Evolutionary conservation across 2,888 invertebrate species (phyloP).

Genomic region (Parnassius glacialis): DNA sequence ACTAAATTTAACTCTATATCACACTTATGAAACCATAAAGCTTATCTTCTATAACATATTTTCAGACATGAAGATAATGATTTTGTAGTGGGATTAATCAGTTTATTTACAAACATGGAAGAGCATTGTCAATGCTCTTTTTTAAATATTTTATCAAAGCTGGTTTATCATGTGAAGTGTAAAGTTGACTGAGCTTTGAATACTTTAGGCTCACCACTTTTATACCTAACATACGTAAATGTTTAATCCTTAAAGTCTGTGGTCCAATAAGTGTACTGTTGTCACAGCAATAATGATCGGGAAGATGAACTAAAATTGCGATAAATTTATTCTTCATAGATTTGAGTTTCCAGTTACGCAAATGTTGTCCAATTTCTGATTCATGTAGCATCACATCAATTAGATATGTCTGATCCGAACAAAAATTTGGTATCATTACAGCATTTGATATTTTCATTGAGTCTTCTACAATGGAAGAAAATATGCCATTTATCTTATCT

Average conservation of each 20-base stretch:
- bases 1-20: conserved; percentile 5
- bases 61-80: too few species aligned
- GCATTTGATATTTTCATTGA: conserved; percentile 68
- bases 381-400: conserved; percentile 83
- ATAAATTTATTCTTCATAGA: conserved; percentile 67
- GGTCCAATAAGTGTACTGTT: conserved; percentile 81
- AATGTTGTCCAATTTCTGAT: conserved; percentile 53
- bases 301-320: conserved; percentile 82
- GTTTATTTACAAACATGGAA: conserved; percentile 37
- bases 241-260: conserved; percentile 82
- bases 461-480: conserved; percentile 70
- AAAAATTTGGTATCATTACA: conserved; percentile 77
- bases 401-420: conserved; percentile 80
- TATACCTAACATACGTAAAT: conserved; percentile 83
- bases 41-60: conserved; percentile 6
- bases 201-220: conserved; percentile 82
- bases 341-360: conserved; percentile 69
- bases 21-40: conserved; percentile 11
- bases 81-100: too few species aligned
- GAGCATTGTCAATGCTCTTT: conserved; percentile 62
- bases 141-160: conserved; percentile 76
- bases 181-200: conserved; percentile 68
- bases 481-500: conserved; percentile 62
- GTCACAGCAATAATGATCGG: conserved; percentile 84
- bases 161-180: conserved; percentile 64